Evolutionary conservation across 2,113 vertebrate species (phyloP), one percentile per base, ranked within the genome.

Genomic region (Trinectes maculatus): DNA sequence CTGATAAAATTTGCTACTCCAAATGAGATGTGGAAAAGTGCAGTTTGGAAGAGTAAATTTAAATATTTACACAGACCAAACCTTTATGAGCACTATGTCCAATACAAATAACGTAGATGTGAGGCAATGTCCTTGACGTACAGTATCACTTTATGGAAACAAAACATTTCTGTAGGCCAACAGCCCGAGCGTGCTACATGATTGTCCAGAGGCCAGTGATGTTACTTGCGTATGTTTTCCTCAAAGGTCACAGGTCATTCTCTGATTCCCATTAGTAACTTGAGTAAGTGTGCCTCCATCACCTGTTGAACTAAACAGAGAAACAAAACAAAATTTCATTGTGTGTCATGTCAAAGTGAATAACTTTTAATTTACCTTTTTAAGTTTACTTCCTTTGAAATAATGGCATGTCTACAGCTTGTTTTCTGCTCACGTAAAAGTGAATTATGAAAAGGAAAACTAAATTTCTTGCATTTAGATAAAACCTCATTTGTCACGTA

Each of bases 281-380:
- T 95, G 79, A 99, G 76, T 71, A 99, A 88, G 77, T 99, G 97
- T 19, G 94, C 94, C 72, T 99, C 97, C 83, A 99, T 98, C 77
- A 96, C 97, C 93, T 99, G 98, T 92, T 99, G 98, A 89, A 99
- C 98, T 99, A 60, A 82, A 86, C 68, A 65, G 66, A 66, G 83
- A 77, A 71, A 26, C 74, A 57, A 6, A 31, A 21, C 1, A 19
- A n/a, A 0, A 2, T 19, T 9, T 51, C 16, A 61, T 13, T 16
- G 13, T 6, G 4, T 19, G 13, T 34, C 16, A 16, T 25, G 6
- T 34, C n/a, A 28, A 46, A 46, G 37, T 53, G 8, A 52, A 34
- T 7, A 19, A 19, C 2, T 22, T 1, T 18, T 36, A 2, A n/a
- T n/a, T n/a, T n/a, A n/a, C n/a, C n/a, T n/a, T n/a, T n/a, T n/a